Evolutionary conservation across 2,113 vertebrate species (phyloP), one percentile per base, ranked within the genome.

Genomic region (Synodontis membranacea): DNA sequence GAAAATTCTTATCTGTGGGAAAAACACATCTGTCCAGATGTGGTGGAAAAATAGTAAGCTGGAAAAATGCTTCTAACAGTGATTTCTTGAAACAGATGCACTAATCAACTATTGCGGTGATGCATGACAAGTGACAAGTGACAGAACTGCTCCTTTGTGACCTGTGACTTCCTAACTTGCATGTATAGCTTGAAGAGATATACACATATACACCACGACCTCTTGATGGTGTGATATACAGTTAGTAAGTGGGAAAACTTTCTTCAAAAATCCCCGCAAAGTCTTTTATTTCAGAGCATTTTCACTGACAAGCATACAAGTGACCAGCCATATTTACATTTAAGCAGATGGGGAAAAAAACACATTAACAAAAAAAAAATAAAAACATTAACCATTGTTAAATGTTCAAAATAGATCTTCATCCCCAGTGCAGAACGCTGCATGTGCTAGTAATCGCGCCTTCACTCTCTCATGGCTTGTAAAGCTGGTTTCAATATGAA

Each of bases 301-400:
- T 87, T 68, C 46, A 83, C 54, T 76, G 54, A 75, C 60, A 80
- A 66, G 37, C 86, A 86, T 9, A 80, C 58, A 66, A 83, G 19
- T 76, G 70, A 83, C 25, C 44, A 83, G 68, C 19, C 25, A 64
- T 87, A 78, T 83, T 50, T 78, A 87, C 86, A 83, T 52, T 76
- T 34, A 50, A 64, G 10, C 28, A 83, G 56, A 83, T 44, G 28
- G 50, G 42, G 28, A 34, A 28, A 58, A 72, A 14, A 48, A n/a
- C 7, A 3, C 28, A 3, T 0, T n/a, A n/a, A 25, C 4, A 58
- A 25, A 10, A 68, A 68, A 19, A 28, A 46, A 60, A 82, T 86
- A 86, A 76, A 86, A 82, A 66, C 46, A 31, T 60, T 28, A 64
- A 66, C 17, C 37, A 42, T 52, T 34, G 56, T 42, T 80, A 48